These are phyloP conservation scores for Leptodirus hochenwartii DNA, from an alignment of 2,888 invertebrate species.

Conservation along the genomic window DNA sequence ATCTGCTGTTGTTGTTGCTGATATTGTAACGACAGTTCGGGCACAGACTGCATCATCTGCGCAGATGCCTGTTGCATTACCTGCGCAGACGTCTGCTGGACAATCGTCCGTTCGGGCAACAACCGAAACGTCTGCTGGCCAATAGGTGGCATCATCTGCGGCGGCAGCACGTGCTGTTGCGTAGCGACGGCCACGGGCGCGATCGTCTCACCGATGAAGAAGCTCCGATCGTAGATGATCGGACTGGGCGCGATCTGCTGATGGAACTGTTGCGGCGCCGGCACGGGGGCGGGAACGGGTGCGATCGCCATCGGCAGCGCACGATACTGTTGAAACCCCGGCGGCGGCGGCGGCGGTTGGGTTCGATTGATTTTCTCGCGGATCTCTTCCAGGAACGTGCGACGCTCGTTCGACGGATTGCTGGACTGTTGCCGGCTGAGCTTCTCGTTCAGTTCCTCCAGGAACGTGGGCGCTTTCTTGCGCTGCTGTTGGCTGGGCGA, in stretches of 20 bases:
- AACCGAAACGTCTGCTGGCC: neutral
- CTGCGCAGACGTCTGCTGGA: too few species aligned
- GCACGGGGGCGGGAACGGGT: slow-evolving; percentile 14
- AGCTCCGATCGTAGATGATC: slow-evolving; percentile 20
- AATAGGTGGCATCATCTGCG: slow-evolving; percentile 4
- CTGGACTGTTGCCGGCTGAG: slow-evolving; percentile 15
- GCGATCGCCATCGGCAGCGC: too few species aligned
- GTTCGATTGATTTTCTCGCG: slow-evolving; percentile 10
- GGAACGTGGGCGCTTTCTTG: slow-evolving; percentile 15
- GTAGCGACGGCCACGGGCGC: too few species aligned
- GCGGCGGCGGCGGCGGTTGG: slow-evolving; percentile 10
- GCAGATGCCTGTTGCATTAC: too few species aligned
- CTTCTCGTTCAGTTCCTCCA: slow-evolving; percentile 24
- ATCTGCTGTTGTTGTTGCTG: too few species aligned
- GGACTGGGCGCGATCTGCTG: slow-evolving; percentile 11
- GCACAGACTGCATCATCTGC: too few species aligned
- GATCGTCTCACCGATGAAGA: slow-evolving; percentile 20
- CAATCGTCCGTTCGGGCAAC: too few species aligned
- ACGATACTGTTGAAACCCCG: slow-evolving; percentile 7
- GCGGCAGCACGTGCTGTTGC: slow-evolving; percentile 3
- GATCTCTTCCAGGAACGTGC: slow-evolving; percentile 7
- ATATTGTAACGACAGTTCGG: too few species aligned
- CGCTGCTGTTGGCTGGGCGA: neutral
- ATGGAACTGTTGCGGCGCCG: slow-evolving; percentile 7
- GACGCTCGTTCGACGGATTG: slow-evolving; percentile 6